Evolutionary conservation across 2,888 invertebrate genomes (phyloP).

Genomic region (Drosophila quinaria): DNA sequence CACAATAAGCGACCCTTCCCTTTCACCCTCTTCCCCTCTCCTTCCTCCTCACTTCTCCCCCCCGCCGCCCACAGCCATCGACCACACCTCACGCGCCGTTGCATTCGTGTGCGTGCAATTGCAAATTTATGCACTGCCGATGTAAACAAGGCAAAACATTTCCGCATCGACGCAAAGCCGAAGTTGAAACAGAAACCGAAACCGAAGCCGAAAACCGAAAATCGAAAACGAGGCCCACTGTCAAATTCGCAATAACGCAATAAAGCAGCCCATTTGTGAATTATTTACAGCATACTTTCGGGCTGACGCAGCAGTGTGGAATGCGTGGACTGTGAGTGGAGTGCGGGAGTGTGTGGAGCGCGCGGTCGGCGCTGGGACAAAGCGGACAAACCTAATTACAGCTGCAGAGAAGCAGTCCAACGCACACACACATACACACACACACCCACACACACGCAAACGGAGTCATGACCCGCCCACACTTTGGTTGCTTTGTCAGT

Average conservation of each 20-base stretch:
- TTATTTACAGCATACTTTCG: slow-evolving; percentile 78
- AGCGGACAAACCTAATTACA: slow-evolving; percentile 78
- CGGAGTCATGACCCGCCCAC: background rate
- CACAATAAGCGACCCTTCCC: slow-evolving; percentile 33
- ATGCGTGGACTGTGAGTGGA: background rate
- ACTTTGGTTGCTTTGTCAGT: slow-evolving; percentile 69
- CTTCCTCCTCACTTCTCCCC: no score
- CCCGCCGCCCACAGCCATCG: background rate
- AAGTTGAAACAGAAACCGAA: slow-evolving; percentile 9
- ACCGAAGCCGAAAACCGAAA: slow-evolving; percentile 15
- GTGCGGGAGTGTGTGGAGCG: background rate
- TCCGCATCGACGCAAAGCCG: slow-evolving; percentile 53
- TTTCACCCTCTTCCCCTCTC: background rate
- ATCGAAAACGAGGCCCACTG: slow-evolving; percentile 16
- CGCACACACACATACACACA: slow-evolving; percentile 1
- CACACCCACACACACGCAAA: slow-evolving; percentile 3
- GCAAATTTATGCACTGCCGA: slow-evolving; percentile 80
- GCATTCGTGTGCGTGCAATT: slow-evolving; percentile 73
- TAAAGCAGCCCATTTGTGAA: slow-evolving; percentile 66
- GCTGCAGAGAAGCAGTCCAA: slow-evolving; percentile 54
- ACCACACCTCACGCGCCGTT: slow-evolving; percentile 39
- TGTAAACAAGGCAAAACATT: slow-evolving; percentile 81
- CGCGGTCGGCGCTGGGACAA: slow-evolving; percentile 26
- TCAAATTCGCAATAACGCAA: slow-evolving; percentile 30
- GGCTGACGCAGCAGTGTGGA: slow-evolving; percentile 37